Evolutionary conservation across 2,888 invertebrate genomes (phyloP), one percentile per base, ranked within the genome.

Genomic region (Osedax fenrisi): DNA sequence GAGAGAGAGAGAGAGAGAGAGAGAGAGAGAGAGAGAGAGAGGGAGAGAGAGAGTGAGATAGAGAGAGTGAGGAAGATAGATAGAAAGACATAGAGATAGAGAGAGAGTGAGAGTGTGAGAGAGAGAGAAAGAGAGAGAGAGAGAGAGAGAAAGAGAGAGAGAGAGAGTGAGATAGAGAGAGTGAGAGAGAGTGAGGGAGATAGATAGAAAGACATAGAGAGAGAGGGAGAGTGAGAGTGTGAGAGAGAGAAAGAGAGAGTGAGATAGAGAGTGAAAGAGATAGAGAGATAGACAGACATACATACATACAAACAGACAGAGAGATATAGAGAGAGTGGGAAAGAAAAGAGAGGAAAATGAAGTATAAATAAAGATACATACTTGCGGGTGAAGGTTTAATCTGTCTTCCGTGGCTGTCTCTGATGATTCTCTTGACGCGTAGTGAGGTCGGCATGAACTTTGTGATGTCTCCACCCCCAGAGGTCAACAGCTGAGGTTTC

Each of bases 381-480:
- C 59, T 59, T 74, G 25, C 22, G 73, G 75, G 70, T 41, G 75
- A 24, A 10, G 70, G 66, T 72, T 70, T 78, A 56, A 78, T 26
- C 56, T 75, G 59, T 24, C 80, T 76, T n/a, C 81, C 82, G 78
- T 81, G 82, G 68, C 80, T 78, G 77, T 83, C 83, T 77, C 81
- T 82, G 27, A 79, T 92, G 79, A 92, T 91, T 66, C 94, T 88
- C 83, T 94, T 94, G 1, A 96, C 91, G 76, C 94, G 88, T 72
- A 97, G 86, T 0, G 96, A 90, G 0, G 94, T 94, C 0, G 96
- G 96, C 68, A 94, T 90, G 85, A 97, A 96, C 75, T 94, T 87
- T 0, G 96, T 98, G 0, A 96, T 92, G 85, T 98, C 97, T 27
- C 84, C 83, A 70, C 84, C 81, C 70, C 84, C 78, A 78, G 85